Evolutionary conservation across 2,797 vertebrate genomes (phyloP).

Genomic region (Xenopus petersii): DNA sequence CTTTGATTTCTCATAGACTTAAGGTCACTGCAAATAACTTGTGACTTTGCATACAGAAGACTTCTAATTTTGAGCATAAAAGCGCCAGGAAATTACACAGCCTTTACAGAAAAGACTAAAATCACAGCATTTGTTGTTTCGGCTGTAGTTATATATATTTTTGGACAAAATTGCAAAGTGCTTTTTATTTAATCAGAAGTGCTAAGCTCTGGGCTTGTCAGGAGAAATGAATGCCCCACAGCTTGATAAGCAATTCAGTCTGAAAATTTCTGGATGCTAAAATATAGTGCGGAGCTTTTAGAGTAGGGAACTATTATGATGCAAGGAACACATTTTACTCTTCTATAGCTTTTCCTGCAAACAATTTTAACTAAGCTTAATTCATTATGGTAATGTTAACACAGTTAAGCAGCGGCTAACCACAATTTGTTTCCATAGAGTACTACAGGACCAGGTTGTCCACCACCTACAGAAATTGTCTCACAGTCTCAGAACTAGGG

Average conservation of each 20-base stretch:
- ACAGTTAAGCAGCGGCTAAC: background rate
- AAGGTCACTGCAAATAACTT: background rate
- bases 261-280: background rate
- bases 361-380: background rate
- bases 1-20: background rate
- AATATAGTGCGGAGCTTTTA: background rate
- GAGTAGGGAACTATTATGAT: background rate
- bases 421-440: too few relatives aligned
- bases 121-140: background rate
- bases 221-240: slow-evolving; percentile 18
- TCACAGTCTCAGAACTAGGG: too few relatives aligned
- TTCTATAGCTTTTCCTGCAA: background rate
- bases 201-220: slow-evolving; percentile 9
- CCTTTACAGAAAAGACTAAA: slow-evolving; percentile 1
- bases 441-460: too few relatives aligned
- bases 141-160: slow-evolving; percentile 7
- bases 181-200: slow-evolving; percentile 23
- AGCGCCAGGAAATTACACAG: slow-evolving; percentile 15
- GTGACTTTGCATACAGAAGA: background rate
- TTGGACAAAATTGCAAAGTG: slow-evolving; percentile 17
- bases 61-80: slow-evolving; percentile 1
- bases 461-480: too few relatives aligned
- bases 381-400: too few relatives aligned
- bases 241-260: background rate
- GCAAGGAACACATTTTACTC: background rate